Conservation (phyloP, 2,113 vertebrate species). For the Copsychus sechellarum region DNA sequence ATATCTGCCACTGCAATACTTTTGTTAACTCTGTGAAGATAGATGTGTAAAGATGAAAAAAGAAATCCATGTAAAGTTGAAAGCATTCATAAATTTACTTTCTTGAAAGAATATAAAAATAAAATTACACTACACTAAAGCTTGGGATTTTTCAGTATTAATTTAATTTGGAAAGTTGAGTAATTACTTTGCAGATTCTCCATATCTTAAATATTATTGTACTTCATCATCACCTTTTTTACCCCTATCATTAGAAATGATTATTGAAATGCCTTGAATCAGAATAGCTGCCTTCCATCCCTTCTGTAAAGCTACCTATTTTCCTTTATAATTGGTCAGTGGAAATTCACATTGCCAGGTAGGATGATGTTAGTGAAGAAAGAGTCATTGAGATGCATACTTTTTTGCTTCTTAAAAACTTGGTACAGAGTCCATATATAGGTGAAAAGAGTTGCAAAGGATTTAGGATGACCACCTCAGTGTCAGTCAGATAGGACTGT, state of each 20-base stretch:
- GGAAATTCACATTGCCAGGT: background rate
- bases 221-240: background rate
- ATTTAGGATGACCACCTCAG: background rate
- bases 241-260: background rate
- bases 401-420: background rate
- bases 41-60: background rate
- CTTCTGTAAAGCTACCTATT: background rate
- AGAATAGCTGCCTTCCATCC: background rate
- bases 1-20: background rate
- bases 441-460: background rate
- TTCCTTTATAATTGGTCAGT: background rate
- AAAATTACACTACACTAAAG: background rate
- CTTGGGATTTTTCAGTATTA: background rate
- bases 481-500: background rate
- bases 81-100: background rate
- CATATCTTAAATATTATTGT: background rate
- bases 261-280: background rate
- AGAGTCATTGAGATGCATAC: background rate
- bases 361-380: background rate
- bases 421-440: background rate
- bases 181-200: background rate
- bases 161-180: background rate
- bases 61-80: background rate
- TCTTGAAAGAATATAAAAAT: background rate
- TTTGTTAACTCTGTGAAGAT: background rate